Base-by-base conservation (phyloP, 2,113 vertebrate genomes). In the Syrrhaptes paradoxus region DNA sequence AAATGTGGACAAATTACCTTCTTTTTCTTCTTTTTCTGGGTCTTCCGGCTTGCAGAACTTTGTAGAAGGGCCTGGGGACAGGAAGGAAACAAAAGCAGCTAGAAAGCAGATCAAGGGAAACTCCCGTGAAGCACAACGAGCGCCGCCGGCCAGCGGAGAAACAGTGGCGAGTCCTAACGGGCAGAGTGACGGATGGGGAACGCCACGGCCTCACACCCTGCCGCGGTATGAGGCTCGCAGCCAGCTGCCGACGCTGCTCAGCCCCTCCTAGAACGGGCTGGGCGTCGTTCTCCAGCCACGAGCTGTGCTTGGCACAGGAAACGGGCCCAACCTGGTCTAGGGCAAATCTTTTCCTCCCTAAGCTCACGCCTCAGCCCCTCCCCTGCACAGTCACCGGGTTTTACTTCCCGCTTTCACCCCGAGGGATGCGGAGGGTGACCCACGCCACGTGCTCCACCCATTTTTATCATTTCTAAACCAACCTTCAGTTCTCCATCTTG, bases 11-110 rank as follows among this genome's bases (percentile, higher is more conserved):
- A 66, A 92, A 89, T 88, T 93, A 99, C 99, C 99, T 99, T 99
- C 98, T 99, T 99, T 98, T 99, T 99, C 99, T 99, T 99, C 98
- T 99, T 99, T 98, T 99, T 99, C 97, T 99, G 99, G 54, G 99
- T 98, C 98, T 99, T 99, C 59, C 99, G 97, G 97, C 99, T 99
- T 83, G 99, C 99, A 55, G 99, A 99, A 98, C 99, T 99, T 84
- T 99, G 99, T 95, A 99, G 98, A 78, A 99, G 98, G 93, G 99
- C 98, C 99, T 99, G 83, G 41, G 93, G 67, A 81, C 41, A 20
- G 72, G 36, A 72, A 87, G 62, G 61, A 34, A 72, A 76, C 59
- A 45, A 38, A 48, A 36, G 34, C n/a, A 85, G 62, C 51, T 70
- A 66, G 59, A 75, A 36, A 52, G 63, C 38, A 6, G 46, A n/a